These are phyloP conservation scores for Triplophysa yarkandensis DNA, from an alignment of 2,797 vertebrate genomes.

Conservation along the genomic window DNA sequence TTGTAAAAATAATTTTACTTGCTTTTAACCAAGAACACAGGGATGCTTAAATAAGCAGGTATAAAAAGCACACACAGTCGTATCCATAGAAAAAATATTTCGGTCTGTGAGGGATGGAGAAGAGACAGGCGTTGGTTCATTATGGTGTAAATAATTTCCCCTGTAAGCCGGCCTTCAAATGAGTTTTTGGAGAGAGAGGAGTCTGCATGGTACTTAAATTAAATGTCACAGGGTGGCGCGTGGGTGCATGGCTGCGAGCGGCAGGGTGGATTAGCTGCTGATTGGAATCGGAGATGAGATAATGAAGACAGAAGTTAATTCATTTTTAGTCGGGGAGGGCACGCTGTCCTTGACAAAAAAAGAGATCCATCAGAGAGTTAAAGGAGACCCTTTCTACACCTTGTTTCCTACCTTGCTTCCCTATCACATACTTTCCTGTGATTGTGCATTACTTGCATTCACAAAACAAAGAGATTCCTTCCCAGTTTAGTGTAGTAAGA, in stretches of 20 bases:
- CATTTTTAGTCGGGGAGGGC: conserved; percentile 60
- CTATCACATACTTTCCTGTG: no score
- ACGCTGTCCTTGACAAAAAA: conserved; percentile 53
- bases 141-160: conserved; percentile 73
- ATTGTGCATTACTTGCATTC: no score
- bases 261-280: conserved; percentile 76
- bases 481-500: conserved; percentile 6
- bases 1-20: conserved; percentile 51
- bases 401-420: not conserved
- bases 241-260: conserved; percentile 55
- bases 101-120: conserved; percentile 24
- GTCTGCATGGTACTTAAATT: conserved; percentile 68
- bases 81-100: conserved; percentile 9
- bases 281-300: conserved; percentile 80
- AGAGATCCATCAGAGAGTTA: conserved; percentile 47
- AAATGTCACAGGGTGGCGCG: conserved; percentile 75
- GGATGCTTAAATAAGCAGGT: conserved; percentile 34
- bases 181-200: conserved; percentile 46
- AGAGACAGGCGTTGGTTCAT: conserved; percentile 62
- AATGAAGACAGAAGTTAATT: conserved; percentile 81
- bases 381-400: not conserved
- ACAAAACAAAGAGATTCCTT: no score
- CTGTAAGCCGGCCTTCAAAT: conserved; percentile 61
- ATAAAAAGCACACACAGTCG: conserved; percentile 11
- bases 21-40: conserved; percentile 26